Evolutionary conservation across 64 coral and sea anemone genomes (phyloP).

Genomic region (Stichodactyla helianthus): DNA sequence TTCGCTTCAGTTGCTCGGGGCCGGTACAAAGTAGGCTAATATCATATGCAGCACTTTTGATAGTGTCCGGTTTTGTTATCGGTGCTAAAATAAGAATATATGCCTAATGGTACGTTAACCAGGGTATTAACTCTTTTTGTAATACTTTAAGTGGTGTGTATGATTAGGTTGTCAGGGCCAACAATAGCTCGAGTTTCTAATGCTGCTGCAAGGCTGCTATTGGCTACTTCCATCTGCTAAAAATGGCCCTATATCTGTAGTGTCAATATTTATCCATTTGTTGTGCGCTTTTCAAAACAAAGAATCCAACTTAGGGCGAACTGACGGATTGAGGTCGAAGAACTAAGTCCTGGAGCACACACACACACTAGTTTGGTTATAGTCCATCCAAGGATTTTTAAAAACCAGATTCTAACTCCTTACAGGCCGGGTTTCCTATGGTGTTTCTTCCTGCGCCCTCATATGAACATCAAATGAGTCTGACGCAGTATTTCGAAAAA

Average conservation of each 20-base stretch:
- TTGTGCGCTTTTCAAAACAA: neutral
- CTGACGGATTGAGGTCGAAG: neutral
- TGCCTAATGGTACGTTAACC: neutral
- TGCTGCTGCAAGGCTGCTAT: neutral
- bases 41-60: too few relatives aligned
- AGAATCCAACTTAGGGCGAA: neutral
- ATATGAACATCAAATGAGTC: neutral
- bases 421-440: neutral
- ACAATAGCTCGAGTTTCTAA: neutral
- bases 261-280: constrained; percentile 13
- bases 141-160: neutral
- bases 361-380: neutral
- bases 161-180: neutral
- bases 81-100: neutral
- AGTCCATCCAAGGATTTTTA: too few relatives aligned
- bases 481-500: neutral
- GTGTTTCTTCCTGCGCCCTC: neutral
- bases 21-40: too few relatives aligned
- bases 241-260: neutral
- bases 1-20: too few relatives aligned
- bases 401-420: too few relatives aligned
- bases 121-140: neutral
- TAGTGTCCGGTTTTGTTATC: neutral
- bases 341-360: too few relatives aligned
- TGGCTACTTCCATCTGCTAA: constrained; percentile 1